Evolutionary conservation across 35 echinoderm and acorn worm genomes (phyloP), one percentile per base, ranked within the genome.

Genomic region (Stichopus chloronotus): DNA sequence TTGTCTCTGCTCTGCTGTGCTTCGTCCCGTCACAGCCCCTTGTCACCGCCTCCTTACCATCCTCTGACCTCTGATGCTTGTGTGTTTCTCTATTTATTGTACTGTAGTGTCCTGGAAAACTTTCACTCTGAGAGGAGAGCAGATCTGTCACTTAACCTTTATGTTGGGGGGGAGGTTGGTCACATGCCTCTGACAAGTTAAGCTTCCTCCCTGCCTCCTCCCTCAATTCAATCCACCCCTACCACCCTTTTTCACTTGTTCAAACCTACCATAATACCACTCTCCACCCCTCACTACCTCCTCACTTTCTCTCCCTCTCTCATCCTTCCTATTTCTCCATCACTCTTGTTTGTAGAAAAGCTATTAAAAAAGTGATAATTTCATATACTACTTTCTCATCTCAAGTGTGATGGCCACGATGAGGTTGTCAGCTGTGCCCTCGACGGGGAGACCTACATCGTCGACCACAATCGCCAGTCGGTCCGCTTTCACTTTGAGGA

Each of bases 341-440:
- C 30, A 43, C 30, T 43, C 30, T 3, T 43, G 30, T 43, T 43
- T 43, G 30, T 43, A 43, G 30, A 1, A 43, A 43, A 43, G 30
- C 30, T 43, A 3, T 43, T 43, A 43, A 43, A 43, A 43, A 43
- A 43, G 30, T 3, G 3, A 43, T 43, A 43, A 16, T 84, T 84
- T 6, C 52, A 60, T 87, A 11, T 17, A 14, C 22, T 89, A 9
- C 9, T 78, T 55, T 25, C 68, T 84, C 56, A 83, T 12, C 30
- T 43, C 14, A 88, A 99, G 97, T 96, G 95, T 72, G 97, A 99
- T 72, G 97, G 97, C 12, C 92, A 91, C 68, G 30, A 43, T 3
- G 97, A 99, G 90, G 97, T 99, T 9, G 91, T 96, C 3, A 92
- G 82, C n/a, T 99, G 97, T 94, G 97, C 97, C 5, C 94, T 95